These are phyloP conservation scores for Gymnothorax reevesii DNA, from an alignment of 2,797 vertebrate genomes.

Conservation along the genomic window DNA sequence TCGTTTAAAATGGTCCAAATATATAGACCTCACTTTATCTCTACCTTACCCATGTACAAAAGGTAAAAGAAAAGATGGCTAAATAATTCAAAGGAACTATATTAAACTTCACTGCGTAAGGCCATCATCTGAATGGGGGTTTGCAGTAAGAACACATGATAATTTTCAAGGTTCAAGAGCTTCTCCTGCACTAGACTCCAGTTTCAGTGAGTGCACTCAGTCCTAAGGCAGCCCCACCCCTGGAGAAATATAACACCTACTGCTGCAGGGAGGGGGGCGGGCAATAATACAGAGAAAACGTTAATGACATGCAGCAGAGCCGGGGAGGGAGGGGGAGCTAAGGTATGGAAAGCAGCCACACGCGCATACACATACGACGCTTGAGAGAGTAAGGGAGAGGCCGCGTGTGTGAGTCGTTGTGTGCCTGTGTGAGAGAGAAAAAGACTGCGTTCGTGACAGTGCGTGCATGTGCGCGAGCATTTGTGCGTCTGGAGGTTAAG, in stretches of 20 bases:
- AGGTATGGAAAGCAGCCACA: not conserved
- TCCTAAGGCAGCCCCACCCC: not conserved
- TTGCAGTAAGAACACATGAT: not conserved
- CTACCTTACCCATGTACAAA: not conserved
- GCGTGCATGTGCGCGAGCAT: not conserved
- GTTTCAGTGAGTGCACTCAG: not conserved
- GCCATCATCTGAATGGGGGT: not conserved
- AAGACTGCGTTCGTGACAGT: too few relatives aligned
- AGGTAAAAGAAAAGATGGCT: not conserved
- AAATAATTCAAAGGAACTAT: not conserved
- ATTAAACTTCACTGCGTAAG: not conserved
- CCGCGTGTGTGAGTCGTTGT: not conserved
- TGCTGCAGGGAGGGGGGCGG: not conserved
- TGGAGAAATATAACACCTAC: slow-evolving; percentile 12
- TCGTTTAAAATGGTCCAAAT: too few relatives aligned
- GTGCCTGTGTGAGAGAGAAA: not conserved
- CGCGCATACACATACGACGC: not conserved
- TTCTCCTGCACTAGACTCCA: too few relatives aligned
- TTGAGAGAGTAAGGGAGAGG: not conserved
- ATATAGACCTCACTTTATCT: not conserved
- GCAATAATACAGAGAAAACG: not conserved
- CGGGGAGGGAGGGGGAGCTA: not conserved
- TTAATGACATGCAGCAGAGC: not conserved
- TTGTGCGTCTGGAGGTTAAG: not conserved
- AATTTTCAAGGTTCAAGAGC: not conserved